phyloP scores from a whole-genome alignment of 2,888 invertebrate species.

The Chaitophorus viminalis region DNA sequence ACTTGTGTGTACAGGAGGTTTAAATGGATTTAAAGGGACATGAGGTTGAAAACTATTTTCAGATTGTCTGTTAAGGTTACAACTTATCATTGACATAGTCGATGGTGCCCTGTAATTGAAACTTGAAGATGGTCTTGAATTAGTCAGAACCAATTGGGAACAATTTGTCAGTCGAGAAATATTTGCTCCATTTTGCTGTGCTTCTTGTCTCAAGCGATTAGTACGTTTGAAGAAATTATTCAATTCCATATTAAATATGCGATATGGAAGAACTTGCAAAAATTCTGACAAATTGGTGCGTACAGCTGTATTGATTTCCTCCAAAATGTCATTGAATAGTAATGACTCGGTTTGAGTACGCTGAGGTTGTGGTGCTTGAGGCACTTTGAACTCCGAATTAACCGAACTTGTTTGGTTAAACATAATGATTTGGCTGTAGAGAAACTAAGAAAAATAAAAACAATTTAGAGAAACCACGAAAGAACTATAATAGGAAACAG shows the following conservation, averaged over 20 bases:
- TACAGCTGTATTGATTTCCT: slow-evolving; percentile 17
- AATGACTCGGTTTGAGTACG: slow-evolving; percentile 1
- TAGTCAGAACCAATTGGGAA: neutral
- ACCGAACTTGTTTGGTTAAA: neutral
- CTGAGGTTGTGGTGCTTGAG: neutral
- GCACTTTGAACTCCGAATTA: neutral
- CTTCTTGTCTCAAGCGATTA: neutral
- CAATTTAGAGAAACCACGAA: too few species aligned
- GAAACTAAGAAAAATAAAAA: too few species aligned
- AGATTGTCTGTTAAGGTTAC: neutral
- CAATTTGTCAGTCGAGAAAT: neutral
- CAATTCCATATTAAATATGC: neutral
- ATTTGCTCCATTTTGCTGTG: neutral
- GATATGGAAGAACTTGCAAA: neutral
- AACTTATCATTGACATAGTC: slow-evolving; percentile 8
- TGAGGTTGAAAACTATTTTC: slow-evolving; percentile 16
- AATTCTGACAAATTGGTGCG: neutral
- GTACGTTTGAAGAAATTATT: neutral
- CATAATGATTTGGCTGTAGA: neutral
- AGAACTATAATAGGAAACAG: too few species aligned
- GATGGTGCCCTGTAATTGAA: slow-evolving; percentile 7
- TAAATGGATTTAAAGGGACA: slow-evolving; percentile 39
- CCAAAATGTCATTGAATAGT: slow-evolving; percentile 40
- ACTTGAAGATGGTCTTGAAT: neutral
- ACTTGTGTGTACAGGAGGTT: neutral